phyloP scores from a whole-genome alignment of 2,888 invertebrate species.

The Ypsolopha sequella region DNA sequence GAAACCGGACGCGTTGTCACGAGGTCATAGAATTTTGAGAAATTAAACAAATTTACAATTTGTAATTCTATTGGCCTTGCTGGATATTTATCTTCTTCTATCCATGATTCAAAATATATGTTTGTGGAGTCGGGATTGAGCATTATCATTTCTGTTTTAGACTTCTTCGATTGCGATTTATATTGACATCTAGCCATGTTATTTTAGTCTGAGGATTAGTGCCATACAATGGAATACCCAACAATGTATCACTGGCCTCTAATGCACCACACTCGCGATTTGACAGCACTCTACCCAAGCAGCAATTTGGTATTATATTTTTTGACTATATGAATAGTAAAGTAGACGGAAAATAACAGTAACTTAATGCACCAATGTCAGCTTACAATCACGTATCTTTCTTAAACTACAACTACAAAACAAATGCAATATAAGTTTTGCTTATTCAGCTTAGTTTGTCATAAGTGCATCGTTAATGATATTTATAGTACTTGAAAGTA shows the following conservation, averaged over 20 bases:
- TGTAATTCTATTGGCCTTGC: constrained; percentile 19
- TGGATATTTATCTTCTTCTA: constrained; percentile 21
- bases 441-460: no score
- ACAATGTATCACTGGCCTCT: constrained; percentile 24
- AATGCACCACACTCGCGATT: constrained; percentile 27
- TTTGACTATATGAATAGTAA: no score
- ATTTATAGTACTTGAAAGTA: no score
- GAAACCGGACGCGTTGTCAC: constrained; percentile 9
- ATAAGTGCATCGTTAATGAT: no score
- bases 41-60: constrained; percentile 7
- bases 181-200: constrained; percentile 23
- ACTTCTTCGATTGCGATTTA: constrained; percentile 17
- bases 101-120: constrained; percentile 18
- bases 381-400: no score
- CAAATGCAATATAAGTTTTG: no score
- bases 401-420: no score
- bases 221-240: constrained; percentile 21
- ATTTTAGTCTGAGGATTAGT: constrained; percentile 25
- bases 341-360: no score
- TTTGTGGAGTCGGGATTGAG: constrained; percentile 17
- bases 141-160: constrained; percentile 14
- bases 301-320: no score
- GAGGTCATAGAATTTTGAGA: constrained; percentile 8
- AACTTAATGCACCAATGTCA: no score
- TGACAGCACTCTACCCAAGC: constrained; percentile 16